Percentiles rank a stretch among this genome's conserved stretches.
Evolutionary conservation across 1,140 invertebrate species (phyloP).

Genomic region (Plutomurus gul): DNA sequence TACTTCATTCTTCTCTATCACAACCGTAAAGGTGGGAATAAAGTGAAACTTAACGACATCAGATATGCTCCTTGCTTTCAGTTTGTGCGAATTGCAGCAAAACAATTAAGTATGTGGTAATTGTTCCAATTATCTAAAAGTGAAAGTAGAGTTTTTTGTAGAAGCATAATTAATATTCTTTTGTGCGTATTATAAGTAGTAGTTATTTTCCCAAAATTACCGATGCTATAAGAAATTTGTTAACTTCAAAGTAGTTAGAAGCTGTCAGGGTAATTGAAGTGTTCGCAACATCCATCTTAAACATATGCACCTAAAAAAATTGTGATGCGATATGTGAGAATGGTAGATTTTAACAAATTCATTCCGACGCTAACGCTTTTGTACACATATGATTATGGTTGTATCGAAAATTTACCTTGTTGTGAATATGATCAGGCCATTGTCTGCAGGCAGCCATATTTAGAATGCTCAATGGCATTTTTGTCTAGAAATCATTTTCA

Average conservation of each 20-base stretch:
- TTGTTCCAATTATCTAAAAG: not conserved
- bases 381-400: not conserved
- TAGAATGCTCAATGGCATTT: not conserved
- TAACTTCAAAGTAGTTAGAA: slow-evolving; percentile 35
- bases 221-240: slow-evolving; percentile 24
- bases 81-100: slow-evolving; percentile 35
- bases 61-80: not conserved
- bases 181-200: not conserved
- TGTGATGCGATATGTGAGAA: not conserved
- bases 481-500: too few relatives aligned
- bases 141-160: not conserved
- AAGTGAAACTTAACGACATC: too few relatives aligned
- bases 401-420: not conserved
- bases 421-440: not conserved
- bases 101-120: slow-evolving; percentile 36
- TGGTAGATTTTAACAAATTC: too few relatives aligned
- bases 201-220: not conserved
- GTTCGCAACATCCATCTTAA: slow-evolving; percentile 30
- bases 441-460: not conserved
- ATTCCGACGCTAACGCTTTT: not conserved
- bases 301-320: slow-evolving; percentile 18
- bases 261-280: slow-evolving; percentile 5
- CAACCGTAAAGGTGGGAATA: too few relatives aligned
- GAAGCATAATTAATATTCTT: not conserved
- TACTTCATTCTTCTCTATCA: too few relatives aligned